Percentiles rank a stretch among this genome's conserved stretches.
These are phyloP conservation scores for Solen grandis DNA, from an alignment of 1,140 invertebrate genomes.

Conservation along the genomic window DNA sequence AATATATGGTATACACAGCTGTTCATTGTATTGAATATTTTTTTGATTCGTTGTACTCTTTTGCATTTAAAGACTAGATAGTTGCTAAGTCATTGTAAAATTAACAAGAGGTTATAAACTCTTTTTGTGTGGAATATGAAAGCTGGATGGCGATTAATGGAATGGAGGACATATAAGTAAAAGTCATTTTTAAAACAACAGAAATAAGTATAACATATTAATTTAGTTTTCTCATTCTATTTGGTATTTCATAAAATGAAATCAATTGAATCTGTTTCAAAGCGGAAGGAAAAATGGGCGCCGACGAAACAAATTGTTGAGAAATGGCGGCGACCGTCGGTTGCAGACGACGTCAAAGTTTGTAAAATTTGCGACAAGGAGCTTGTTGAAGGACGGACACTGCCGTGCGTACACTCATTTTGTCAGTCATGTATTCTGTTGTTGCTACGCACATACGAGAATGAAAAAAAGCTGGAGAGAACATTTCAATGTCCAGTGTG, in stretches of 20 bases:
- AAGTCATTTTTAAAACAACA: too few species aligned
- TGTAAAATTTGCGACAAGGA: slow-evolving; percentile 27
- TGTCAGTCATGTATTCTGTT: slow-evolving; percentile 35
- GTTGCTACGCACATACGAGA: slow-evolving; percentile 33
- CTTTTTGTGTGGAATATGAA: too few species aligned
- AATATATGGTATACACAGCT: too few species aligned
- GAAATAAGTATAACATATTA: too few species aligned
- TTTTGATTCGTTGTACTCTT: too few species aligned
- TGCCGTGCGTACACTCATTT: slow-evolving; percentile 48
- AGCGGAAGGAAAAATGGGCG: background rate
- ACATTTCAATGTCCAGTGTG: slow-evolving; percentile 47
- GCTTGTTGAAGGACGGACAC: slow-evolving; percentile 15
- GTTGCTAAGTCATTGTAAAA: too few species aligned
- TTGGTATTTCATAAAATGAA: slow-evolving; percentile 17
- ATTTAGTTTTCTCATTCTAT: background rate
- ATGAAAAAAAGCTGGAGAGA: slow-evolving; percentile 23
- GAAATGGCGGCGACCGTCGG: slow-evolving; percentile 44
- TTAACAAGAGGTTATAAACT: too few species aligned
- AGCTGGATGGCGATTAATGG: too few species aligned
- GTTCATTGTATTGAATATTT: too few species aligned
- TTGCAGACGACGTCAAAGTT: slow-evolving; percentile 7
- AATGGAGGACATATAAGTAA: too few species aligned
- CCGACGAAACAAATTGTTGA: slow-evolving; percentile 42
- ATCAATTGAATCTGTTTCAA: background rate
- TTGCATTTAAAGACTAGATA: too few species aligned